Percentiles rank a stretch among this genome's conserved stretches.
Conservation (phyloP, 1,140 invertebrate genomes). For the Tetragnatha versicolor region DNA sequence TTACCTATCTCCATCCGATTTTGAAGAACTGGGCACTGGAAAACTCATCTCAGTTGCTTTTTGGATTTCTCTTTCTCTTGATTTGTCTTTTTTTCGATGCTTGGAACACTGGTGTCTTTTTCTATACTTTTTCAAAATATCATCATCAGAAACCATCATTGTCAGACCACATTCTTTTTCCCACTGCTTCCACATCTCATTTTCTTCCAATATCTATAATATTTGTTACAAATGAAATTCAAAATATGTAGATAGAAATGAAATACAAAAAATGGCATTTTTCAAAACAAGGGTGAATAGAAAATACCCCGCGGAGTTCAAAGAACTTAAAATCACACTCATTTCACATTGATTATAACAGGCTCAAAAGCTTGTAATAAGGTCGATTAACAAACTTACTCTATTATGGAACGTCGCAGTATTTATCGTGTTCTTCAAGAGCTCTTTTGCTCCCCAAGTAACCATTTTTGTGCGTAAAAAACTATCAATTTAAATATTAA, state of each 20-base stretch:
- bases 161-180: constrained; percentile 56
- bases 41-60: neutral
- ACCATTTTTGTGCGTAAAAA: constrained; percentile 53
- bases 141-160: constrained; percentile 58
- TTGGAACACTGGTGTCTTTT: constrained; percentile 40
- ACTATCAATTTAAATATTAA: neutral
- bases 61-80: constrained; percentile 2
- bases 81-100: constrained; percentile 58
- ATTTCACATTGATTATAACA: no score
- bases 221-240: neutral
- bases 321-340: no score
- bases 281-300: no score
- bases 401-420: constrained; percentile 60
- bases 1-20: constrained; percentile 58
- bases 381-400: constrained; percentile 58
- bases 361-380: no score
- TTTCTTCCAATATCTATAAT: constrained; percentile 63
- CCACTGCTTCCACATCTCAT: constrained; percentile 63
- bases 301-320: no score
- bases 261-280: no score
- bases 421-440: constrained; percentile 57
- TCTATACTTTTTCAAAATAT: constrained; percentile 46
- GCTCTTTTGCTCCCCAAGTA: constrained; percentile 56
- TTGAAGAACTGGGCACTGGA: neutral
- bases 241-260: no score